Percentiles rank a stretch among this genome's conserved stretches.
Conservation (phyloP, 2,113 vertebrate genomes). For the Nibea coibor region DNA sequence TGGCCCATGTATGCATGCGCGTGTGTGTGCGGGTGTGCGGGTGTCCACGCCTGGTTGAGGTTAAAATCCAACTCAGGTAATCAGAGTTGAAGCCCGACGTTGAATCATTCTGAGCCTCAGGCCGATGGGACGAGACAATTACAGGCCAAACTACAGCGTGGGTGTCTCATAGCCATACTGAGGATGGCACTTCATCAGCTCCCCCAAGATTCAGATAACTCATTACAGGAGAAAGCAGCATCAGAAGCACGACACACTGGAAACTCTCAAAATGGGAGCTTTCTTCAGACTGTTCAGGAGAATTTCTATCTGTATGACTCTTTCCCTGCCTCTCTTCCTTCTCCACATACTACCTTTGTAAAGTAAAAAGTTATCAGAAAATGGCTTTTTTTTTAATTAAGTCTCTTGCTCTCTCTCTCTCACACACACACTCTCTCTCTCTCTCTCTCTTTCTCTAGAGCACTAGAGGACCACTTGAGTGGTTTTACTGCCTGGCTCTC, state of each 20-base stretch:
- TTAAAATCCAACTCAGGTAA: constrained; percentile 71
- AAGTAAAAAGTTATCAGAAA: constrained; percentile 68
- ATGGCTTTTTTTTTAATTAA: constrained; percentile 73
- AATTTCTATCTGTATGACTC: not conserved
- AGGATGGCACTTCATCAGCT: constrained; percentile 50
- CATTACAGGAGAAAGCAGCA: constrained; percentile 26
- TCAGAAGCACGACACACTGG: constrained; percentile 14
- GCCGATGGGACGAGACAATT: constrained; percentile 72
- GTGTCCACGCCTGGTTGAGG: constrained; percentile 50
- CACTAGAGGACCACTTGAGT: not conserved
- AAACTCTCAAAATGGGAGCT: constrained; percentile 24
- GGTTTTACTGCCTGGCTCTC: constrained; percentile 5
- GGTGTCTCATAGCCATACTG: constrained; percentile 45
- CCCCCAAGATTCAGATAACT: constrained; percentile 46
- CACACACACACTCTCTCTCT: too few relatives aligned
- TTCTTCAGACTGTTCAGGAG: constrained; percentile 15
- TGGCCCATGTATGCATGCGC: constrained; percentile 16
- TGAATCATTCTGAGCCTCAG: constrained; percentile 65
- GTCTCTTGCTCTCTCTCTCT: constrained; percentile 18
- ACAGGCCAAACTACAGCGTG: constrained; percentile 55
- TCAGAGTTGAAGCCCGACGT: constrained; percentile 71
- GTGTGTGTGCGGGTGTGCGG: not conserved
- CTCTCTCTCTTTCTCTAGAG: not conserved
- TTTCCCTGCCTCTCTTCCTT: constrained; percentile 7
- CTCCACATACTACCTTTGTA: constrained; percentile 28